Evolutionary conservation across 2,888 invertebrate genomes (phyloP), one percentile per base, ranked within the genome.

Genomic region (Chrysolina haemoptera): DNA sequence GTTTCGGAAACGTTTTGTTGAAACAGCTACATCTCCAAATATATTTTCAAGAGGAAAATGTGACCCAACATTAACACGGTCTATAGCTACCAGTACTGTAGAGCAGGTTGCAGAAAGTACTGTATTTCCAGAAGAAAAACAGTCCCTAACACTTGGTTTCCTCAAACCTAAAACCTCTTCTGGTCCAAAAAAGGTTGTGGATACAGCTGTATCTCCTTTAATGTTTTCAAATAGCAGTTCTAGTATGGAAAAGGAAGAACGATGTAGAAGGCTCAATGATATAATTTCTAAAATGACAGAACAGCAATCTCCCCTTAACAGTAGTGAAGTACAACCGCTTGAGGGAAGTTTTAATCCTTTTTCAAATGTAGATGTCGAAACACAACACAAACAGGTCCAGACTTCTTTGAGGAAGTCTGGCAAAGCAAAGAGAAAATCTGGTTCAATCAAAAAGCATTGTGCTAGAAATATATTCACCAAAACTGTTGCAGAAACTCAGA

Each of bases 391-490:
- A 20, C 40, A 67, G 14, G 16, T 53, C 14, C 53, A 67, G 53
- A 67, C 53, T 46, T 46, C 46, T 66, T 27, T 40, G 12, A 18
- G 12, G 53, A 50, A 50, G 40, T 67, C 50, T n/a, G 1, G 12
- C 10, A 18, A 35, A 16, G 5, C 8, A 8, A n/a, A 18, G 3
- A 9, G 11, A 67, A 67, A 67, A 40, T 6, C 55, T 48, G 11
- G 3, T 48, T 22, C 46, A n/a, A 20, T 4, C 11, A 65, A 20
- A 22, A 65, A 46, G 18, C 9, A 4, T n/a, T 46, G 22, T 48
- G 43, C 64, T 14, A 64, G 43, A 43, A 64, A 64, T n/a, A 64
- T 67, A 18, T 67, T 67, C 40, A 20, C 35, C 67, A 67, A 53
- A 55, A 11, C 55, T 18, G 3, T 55, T 27, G 35, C 22, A 1